These are phyloP conservation scores for Aphaenogaster floridana DNA, from an alignment of 1,140 invertebrate species.

Conservation along the genomic window DNA sequence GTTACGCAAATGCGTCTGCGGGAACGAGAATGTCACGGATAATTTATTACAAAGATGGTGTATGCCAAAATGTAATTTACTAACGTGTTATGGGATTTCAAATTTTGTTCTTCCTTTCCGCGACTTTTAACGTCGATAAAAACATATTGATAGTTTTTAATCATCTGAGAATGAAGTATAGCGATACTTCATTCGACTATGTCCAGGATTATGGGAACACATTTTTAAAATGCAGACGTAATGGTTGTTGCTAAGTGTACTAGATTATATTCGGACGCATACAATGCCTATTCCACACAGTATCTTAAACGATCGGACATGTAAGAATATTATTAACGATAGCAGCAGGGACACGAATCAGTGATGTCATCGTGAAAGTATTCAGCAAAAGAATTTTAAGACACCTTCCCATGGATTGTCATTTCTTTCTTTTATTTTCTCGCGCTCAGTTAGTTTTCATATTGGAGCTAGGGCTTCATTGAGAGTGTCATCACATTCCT, in stretches of 20 bases:
- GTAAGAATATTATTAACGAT: slow-evolving; percentile 4
- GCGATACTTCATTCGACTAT: not conserved
- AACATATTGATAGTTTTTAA: slow-evolving; percentile 3
- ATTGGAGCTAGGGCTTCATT: slow-evolving; percentile 80
- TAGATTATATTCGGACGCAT: not conserved
- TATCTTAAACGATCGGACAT: not conserved
- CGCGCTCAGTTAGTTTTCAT: slow-evolving; percentile 79
- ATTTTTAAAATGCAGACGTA: not conserved
- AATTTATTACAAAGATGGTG: slow-evolving; percentile 24
- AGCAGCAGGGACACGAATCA: not conserved
- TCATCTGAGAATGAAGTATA: not conserved
- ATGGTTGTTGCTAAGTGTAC: not conserved
- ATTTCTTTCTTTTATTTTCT: slow-evolving; percentile 63
- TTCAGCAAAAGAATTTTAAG: slow-evolving; percentile 25
- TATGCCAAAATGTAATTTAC: slow-evolving; percentile 17
- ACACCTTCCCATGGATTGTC: slow-evolving; percentile 9
- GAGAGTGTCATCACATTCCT: slow-evolving; percentile 80
- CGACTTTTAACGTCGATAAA: not conserved
- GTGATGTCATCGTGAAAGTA: slow-evolving; percentile 12
- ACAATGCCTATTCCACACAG: not conserved
- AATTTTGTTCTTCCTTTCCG: not conserved
- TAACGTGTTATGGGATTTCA: not conserved
- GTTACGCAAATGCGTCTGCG: slow-evolving; percentile 8
- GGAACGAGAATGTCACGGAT: not conserved
- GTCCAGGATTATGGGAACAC: not conserved